These are phyloP conservation scores for Erebia aethiops DNA, from an alignment of 2,888 invertebrate genomes.

Conservation along the genomic window DNA sequence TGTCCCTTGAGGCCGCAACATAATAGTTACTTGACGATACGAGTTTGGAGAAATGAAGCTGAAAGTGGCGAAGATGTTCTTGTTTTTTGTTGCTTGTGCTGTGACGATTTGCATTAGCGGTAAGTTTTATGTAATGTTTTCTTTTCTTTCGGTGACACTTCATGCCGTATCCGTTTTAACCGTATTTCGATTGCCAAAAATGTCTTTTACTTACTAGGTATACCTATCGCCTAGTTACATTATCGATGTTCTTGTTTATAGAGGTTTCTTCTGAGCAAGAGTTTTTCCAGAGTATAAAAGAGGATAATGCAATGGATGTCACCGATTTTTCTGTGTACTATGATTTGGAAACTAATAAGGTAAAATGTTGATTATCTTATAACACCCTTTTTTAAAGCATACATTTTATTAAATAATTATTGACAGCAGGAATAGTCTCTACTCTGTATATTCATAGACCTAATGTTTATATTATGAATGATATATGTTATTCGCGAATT, in stretches of 20 bases:
- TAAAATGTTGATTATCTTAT: constrained; percentile 37
- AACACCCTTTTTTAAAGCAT: too few relatives aligned
- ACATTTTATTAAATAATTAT: too few relatives aligned
- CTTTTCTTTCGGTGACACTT: too few relatives aligned
- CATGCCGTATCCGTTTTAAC: too few relatives aligned
- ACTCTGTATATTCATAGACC: too few relatives aligned
- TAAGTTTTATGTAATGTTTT: constrained; percentile 40
- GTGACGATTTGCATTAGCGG: constrained; percentile 53
- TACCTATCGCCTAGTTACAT: too few relatives aligned
- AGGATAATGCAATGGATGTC: constrained; percentile 70
- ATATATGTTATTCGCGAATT: too few relatives aligned
- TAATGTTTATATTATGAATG: too few relatives aligned
- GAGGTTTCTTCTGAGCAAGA: constrained; percentile 44
- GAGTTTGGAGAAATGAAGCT: constrained; percentile 60
- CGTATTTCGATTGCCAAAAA: too few relatives aligned
- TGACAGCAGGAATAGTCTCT: too few relatives aligned
- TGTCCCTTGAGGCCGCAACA: constrained; percentile 70
- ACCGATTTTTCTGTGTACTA: constrained; percentile 78
- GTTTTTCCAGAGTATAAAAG: constrained; percentile 48
- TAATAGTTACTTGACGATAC: constrained; percentile 49
- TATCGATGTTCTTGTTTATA: constrained; percentile 27
- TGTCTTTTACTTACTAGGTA: too few relatives aligned
- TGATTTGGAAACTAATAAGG: constrained; percentile 72
- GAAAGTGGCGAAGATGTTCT: constrained; percentile 52
- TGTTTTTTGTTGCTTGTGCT: constrained; percentile 53